Evolutionary conservation across 2,113 vertebrate genomes (phyloP), one percentile per base, ranked within the genome.

Genomic region (Chaetodon trifascialis): DNA sequence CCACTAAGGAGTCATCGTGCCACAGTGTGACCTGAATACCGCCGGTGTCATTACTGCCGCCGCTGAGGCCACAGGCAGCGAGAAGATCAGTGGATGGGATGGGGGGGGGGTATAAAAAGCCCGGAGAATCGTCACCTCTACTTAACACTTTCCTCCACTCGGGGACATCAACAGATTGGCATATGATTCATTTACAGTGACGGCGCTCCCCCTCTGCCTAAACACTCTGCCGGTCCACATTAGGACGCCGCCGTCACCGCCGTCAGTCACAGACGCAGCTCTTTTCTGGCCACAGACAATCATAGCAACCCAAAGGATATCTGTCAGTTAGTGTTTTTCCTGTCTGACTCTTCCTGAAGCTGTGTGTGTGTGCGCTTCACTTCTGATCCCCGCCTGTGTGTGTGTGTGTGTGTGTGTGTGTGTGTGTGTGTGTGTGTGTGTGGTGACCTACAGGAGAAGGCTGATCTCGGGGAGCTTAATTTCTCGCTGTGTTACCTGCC

Each of bases 401-500:
- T 85, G 4, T 68, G 7, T 19, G 30, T 67, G 38, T 66, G 60
- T 60, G 46, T 75, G 58, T 82, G 67, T 79, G 36, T 19, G 30
- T 67, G 38, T 66, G 60, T 60, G 46, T 75, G 58, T 82, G 67
- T 79, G 36, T 78, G 42, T 66, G 69, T 87, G 56, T 83, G 80
- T 83, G 77, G 62, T 86, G 75, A 84, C 83, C 80, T 71, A 67
- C 95, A 98, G 97, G 97, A 98, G 89, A 98, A 98, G 91, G 97
- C 97, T 7, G 97, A 98, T 82, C 95, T 98, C n/a, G 97, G 97
- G 72, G 97, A 98, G 95, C 94, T 98, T 91, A 98, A 97, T 85
- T 98, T 98, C 94, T 98, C 97, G 21, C 95, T 98, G 92, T 98
- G 97, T 94, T 98, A 97, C 95, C 96, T 98, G 89, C 97, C 97